Percentiles rank a stretch among this genome's conserved stretches.
Evolutionary conservation across 2,113 vertebrate genomes (phyloP).

Genomic region (Pionites leucogaster): DNA sequence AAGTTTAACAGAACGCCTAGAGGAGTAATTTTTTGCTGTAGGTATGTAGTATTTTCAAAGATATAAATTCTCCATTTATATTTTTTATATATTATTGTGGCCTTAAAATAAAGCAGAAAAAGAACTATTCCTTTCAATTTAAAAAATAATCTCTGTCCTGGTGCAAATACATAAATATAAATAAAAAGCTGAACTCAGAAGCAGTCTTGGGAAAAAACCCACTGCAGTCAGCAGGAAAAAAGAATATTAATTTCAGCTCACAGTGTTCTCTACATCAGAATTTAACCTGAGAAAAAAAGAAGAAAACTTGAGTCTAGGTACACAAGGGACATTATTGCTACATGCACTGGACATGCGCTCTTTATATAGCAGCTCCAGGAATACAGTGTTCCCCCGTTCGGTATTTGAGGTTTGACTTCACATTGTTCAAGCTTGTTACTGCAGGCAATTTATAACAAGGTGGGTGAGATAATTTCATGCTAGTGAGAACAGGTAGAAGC

Average conservation of each 20-base stretch:
- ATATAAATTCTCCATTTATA: background rate
- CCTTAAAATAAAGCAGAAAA: background rate
- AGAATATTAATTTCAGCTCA: background rate
- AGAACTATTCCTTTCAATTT: background rate
- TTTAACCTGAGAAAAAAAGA: background rate
- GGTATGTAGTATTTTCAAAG: background rate
- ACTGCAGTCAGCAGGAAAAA: background rate
- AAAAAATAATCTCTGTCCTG: background rate
- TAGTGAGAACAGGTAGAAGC: conserved; percentile 34
- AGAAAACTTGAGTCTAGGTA: background rate
- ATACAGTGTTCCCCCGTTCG: background rate
- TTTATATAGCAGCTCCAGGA: background rate
- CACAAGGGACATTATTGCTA: background rate
- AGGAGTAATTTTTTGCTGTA: background rate
- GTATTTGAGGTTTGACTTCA: background rate
- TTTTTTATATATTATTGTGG: background rate
- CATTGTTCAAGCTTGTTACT: conserved; percentile 35
- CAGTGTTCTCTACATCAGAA: background rate
- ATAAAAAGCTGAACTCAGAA: background rate
- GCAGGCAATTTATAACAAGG: conserved; percentile 14
- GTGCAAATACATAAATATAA: background rate
- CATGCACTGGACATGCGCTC: background rate
- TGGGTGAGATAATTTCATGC: conserved; percentile 1
- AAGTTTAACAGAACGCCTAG: background rate
- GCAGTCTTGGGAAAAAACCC: background rate